phyloP scores from a whole-genome alignment of 2,797 vertebrate genomes.

The Chromis chromis region DNA sequence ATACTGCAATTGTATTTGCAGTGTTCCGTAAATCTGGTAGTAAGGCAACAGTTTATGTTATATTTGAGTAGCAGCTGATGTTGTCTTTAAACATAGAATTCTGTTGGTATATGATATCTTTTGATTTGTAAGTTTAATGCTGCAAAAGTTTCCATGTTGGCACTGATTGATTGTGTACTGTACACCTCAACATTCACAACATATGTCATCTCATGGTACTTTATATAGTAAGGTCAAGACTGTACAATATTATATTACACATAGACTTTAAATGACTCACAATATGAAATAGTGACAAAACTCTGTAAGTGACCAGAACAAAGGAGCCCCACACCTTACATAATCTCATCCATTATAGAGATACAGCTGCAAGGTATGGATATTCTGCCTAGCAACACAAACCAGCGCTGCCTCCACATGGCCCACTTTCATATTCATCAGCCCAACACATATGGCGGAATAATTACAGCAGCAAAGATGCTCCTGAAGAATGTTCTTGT shows the following conservation, averaged over 20 bases:
- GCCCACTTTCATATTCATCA: conserved; percentile 58
- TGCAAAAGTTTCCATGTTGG: background rate
- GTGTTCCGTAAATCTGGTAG: background rate
- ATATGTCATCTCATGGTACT: no score
- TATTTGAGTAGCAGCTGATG: background rate
- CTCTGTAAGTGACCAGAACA: conserved; percentile 10
- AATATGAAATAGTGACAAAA: background rate
- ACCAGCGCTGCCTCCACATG: conserved; percentile 24
- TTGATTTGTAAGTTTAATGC: background rate
- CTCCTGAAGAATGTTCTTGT: conserved; percentile 7
- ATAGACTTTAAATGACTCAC: no score
- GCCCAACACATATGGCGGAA: conserved; percentile 25
- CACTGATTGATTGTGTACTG: background rate
- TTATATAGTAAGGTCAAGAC: no score
- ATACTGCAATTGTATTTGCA: background rate
- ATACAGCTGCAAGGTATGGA: conserved; percentile 34
- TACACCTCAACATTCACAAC: background rate
- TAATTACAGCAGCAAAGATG: conserved; percentile 26
- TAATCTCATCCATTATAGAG: conserved; percentile 50
- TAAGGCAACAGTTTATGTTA: background rate
- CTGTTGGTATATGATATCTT: no score
- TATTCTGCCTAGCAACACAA: conserved; percentile 72
- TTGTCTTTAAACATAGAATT: conserved; percentile 2
- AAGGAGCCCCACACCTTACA: conserved; percentile 21
- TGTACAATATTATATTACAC: no score